Conservation (phyloP, 2,113 vertebrate species). For the Nerophis lumbriciformis region DNA sequence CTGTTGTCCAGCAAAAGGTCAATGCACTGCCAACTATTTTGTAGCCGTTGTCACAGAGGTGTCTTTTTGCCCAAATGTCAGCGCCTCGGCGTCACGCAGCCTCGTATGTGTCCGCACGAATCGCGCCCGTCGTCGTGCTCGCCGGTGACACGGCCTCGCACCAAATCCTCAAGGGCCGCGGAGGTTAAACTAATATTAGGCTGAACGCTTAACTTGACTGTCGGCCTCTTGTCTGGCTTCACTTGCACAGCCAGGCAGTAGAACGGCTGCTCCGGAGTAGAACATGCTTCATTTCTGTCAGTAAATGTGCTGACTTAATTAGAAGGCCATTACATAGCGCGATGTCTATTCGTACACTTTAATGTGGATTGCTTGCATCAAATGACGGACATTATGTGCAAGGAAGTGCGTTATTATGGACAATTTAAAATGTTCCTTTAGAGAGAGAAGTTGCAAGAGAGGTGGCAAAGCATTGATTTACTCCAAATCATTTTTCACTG, state of each 20-base stretch:
- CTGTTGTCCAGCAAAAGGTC: neutral
- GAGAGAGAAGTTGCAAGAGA: too few species aligned
- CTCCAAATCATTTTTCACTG: too few species aligned
- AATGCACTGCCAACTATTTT: neutral
- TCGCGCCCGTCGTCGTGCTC: constrained; percentile 26
- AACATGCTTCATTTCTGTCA: constrained; percentile 4
- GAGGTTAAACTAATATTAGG: constrained; percentile 40
- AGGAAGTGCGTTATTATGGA: neutral
- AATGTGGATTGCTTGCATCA: neutral
- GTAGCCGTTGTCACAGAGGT: neutral
- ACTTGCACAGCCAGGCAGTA: neutral
- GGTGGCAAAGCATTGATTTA: too few species aligned
- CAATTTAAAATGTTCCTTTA: too few species aligned
- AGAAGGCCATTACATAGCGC: neutral
- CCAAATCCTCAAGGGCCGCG: constrained; percentile 12
- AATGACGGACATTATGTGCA: neutral
- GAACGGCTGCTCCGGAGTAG: too few species aligned
- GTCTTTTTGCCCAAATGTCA: constrained; percentile 24
- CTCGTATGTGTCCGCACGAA: constrained; percentile 25
- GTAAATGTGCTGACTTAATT: neutral
- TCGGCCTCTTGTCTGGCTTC: neutral
- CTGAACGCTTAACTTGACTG: neutral
- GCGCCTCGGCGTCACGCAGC: constrained; percentile 13
- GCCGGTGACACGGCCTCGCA: constrained; percentile 12
- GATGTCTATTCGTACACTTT: neutral